Base-by-base conservation (phyloP, 2,113 vertebrate genomes). In the Hemichromis elongatus region DNA sequence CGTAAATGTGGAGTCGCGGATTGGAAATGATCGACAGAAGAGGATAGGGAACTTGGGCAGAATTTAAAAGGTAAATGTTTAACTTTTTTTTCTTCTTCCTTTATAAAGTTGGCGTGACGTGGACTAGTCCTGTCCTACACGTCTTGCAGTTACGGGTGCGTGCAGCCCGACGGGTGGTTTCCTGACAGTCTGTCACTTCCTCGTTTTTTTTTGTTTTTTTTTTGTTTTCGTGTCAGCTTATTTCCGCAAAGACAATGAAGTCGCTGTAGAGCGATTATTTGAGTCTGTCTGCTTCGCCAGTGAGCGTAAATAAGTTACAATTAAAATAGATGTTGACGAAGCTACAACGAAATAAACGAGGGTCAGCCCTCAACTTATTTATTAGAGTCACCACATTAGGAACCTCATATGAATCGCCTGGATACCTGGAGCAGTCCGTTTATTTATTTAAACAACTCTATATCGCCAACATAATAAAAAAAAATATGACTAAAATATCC, bases 101-200 rank as follows among this genome's bases (percentile, higher is more conserved):
- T 28, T 5, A 7, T 2, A 13, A 79, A 84, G 9, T 52, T 88
- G 30, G 4, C 4, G 57, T 91, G 89, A 93, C 88, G 93, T 90
- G 87, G 89, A 88, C 80, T 12, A 35, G 13, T 24, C n/a, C 24
- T 73, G 13, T 24, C n/a, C 24, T 73, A 40, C 52, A 61, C 47
- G 13, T 50, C 28, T 24, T 33, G 40, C 26, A 33, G 63, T 4
- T 16, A 18, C 86, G 61, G 88, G 83, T 90, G 81, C 35, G 16
- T 84, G 40, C 80, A 16, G 66, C 35, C 40, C 10, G 45, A 52
- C 89, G 83, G 83, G 88, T 88, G n/a, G 26, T 33, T 18, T 13
- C 4, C 26, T 45, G 6, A 30, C 11, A 14, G 19, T 8, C 56
- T 6, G 24, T 28, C 24, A 14, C 10, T 42, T 77, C 10, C 54